phyloP scores from a whole-genome alignment of 2,888 invertebrate genomes.

The Troides aeacus region DNA sequence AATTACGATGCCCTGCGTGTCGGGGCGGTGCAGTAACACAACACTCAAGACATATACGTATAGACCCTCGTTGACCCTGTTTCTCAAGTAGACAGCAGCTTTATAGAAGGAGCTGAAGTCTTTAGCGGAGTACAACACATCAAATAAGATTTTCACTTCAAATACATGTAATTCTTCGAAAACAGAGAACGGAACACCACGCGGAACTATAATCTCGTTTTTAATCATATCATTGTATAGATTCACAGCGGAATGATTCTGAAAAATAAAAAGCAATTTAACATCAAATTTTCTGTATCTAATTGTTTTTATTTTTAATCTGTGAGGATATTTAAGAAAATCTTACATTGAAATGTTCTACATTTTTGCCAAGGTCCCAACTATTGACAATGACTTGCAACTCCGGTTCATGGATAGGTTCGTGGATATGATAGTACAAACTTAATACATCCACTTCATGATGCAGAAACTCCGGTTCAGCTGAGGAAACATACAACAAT shows the following conservation, averaged over 20 bases:
- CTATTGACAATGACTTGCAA: slow-evolving; percentile 68
- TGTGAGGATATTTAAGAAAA: background rate
- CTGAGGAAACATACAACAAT: slow-evolving; percentile 50
- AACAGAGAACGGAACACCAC: slow-evolving; percentile 80
- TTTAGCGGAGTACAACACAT: slow-evolving; percentile 84
- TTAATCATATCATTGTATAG: slow-evolving; percentile 78
- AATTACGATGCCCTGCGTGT: slow-evolving; percentile 82
- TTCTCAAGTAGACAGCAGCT: slow-evolving; percentile 84
- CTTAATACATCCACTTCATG: slow-evolving; percentile 67
- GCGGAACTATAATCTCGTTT: slow-evolving; percentile 75
- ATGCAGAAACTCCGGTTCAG: slow-evolving; percentile 68
- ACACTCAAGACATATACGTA: slow-evolving; percentile 83
- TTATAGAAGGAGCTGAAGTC: slow-evolving; percentile 85
- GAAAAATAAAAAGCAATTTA: slow-evolving; percentile 37
- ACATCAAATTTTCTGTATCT: background rate
- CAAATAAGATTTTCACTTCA: slow-evolving; percentile 83
- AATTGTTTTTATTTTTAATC: background rate
- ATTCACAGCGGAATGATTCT: slow-evolving; percentile 78
- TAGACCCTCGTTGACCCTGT: slow-evolving; percentile 84
- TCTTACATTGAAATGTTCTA: slow-evolving; percentile 71
- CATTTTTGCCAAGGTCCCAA: slow-evolving; percentile 76
- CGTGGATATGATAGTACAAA: slow-evolving; percentile 76
- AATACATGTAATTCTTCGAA: slow-evolving; percentile 78
- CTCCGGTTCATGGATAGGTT: slow-evolving; percentile 78
- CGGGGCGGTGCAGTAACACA: slow-evolving; percentile 82